Percentiles rank a stretch among this genome's conserved stretches.
Conservation (phyloP, 2,888 invertebrate genomes). For the Pimpla rufipes region DNA sequence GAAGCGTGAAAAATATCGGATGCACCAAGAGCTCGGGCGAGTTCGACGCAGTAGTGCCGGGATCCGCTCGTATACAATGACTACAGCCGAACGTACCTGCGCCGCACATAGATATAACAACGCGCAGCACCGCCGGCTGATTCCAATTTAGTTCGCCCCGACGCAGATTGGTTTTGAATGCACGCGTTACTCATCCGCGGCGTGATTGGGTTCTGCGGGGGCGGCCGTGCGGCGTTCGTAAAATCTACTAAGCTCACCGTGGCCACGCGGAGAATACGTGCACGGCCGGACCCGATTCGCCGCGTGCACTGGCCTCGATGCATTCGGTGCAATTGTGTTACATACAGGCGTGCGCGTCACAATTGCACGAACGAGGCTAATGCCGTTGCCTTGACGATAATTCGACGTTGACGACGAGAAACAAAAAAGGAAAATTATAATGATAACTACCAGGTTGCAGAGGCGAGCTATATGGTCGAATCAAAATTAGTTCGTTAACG, state of each 20-base stretch:
- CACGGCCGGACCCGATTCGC: slow-evolving; percentile 61
- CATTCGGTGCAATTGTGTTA: not conserved
- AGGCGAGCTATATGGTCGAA: no score
- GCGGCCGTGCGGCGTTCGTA: slow-evolving; percentile 67
- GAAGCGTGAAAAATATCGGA: slow-evolving; percentile 68
- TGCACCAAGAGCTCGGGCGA: slow-evolving; percentile 44
- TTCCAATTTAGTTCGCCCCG: slow-evolving; percentile 75
- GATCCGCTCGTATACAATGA: slow-evolving; percentile 64
- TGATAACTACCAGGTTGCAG: no score
- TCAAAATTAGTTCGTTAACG: no score
- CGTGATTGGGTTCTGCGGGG: slow-evolving; percentile 76
- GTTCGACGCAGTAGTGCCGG: slow-evolving; percentile 42
- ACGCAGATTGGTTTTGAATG: slow-evolving; percentile 76
- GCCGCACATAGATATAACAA: slow-evolving; percentile 39
- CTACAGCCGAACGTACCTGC: slow-evolving; percentile 57
- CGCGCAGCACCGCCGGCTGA: slow-evolving; percentile 68
- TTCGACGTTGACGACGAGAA: no score
- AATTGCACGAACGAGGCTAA: slow-evolving; percentile 19
- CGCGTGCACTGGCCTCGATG: slow-evolving; percentile 37
- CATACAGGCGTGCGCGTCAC: not conserved
- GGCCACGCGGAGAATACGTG: slow-evolving; percentile 44
- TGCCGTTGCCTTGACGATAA: slow-evolving; percentile 7
- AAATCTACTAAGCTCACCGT: slow-evolving; percentile 71
- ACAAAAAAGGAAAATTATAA: no score
- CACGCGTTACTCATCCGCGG: slow-evolving; percentile 74